These are phyloP conservation scores for Athalia cordata DNA, from an alignment of 2,888 invertebrate species.

Conservation along the genomic window DNA sequence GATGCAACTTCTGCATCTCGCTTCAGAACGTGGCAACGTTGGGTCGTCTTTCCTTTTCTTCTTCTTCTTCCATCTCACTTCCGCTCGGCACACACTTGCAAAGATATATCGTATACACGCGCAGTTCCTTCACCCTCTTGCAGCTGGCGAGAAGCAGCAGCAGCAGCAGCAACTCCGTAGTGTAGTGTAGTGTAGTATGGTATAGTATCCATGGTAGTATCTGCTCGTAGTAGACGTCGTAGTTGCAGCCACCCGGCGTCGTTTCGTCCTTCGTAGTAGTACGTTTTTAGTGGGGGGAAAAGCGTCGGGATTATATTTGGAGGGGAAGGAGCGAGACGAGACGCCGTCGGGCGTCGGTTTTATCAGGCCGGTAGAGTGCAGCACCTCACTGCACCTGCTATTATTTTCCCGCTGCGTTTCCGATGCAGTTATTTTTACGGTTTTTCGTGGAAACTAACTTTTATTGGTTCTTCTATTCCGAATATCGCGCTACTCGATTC, in stretches of 20 bases:
- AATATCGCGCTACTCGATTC: no score
- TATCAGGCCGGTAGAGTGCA: slow-evolving; percentile 25
- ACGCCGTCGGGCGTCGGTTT: slow-evolving; percentile 37
- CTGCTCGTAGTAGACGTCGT: slow-evolving; percentile 19
- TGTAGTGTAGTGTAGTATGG: no score
- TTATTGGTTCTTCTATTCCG: background rate
- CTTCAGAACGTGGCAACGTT: no score
- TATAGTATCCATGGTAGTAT: slow-evolving; percentile 6
- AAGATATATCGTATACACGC: slow-evolving; percentile 27
- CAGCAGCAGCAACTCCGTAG: no score
- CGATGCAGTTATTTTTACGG: background rate
- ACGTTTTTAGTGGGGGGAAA: slow-evolving; percentile 10
- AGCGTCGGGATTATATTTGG: background rate
- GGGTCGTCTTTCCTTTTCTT: no score
- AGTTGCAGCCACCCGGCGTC: slow-evolving; percentile 12
- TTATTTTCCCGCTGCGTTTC: background rate
- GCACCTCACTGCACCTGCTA: slow-evolving; percentile 39
- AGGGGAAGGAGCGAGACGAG: slow-evolving; percentile 39
- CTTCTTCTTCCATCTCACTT: slow-evolving; percentile 7
- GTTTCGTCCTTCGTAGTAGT: slow-evolving; percentile 10
- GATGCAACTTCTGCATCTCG: no score
- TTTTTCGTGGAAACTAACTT: background rate
- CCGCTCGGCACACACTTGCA: slow-evolving; percentile 11
- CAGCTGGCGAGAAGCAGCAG: background rate
- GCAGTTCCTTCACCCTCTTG: slow-evolving; percentile 41